These are phyloP conservation scores for Sciurus carolinensis DNA, from an alignment of 2,797 vertebrate genomes.

Conservation along the genomic window DNA sequence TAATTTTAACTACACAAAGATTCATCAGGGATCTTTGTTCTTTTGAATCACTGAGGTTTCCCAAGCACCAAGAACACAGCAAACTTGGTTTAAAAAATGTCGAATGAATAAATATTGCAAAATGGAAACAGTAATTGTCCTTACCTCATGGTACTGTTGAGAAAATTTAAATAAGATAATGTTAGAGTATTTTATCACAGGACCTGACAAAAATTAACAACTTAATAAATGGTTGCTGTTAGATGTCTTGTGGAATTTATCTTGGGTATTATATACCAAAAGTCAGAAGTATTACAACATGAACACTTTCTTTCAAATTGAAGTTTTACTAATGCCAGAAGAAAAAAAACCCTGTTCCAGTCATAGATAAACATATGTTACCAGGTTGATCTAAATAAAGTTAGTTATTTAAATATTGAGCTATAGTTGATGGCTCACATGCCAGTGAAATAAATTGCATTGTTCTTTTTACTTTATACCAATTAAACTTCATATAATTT, in stretches of 20 bases:
- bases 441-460: constrained; percentile 5
- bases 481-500: constrained; percentile 57
- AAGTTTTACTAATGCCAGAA: background rate
- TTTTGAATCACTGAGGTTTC: constrained; percentile 34
- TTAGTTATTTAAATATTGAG: constrained; percentile 43
- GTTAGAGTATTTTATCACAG: constrained; percentile 29
- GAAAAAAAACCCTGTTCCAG: constrained; percentile 13
- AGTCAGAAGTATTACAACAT: background rate
- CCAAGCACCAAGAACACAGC: background rate
- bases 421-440: background rate
- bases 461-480: constrained; percentile 57
- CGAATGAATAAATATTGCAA: background rate
- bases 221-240: background rate
- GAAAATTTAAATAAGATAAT: constrained; percentile 55
- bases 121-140: constrained; percentile 9
- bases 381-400: constrained; percentile 45
- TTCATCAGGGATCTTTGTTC: background rate
- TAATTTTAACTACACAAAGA: constrained; percentile 11
- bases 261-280: background rate
- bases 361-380: constrained; percentile 27
- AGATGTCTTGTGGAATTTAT: background rate
- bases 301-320: constrained; percentile 33
- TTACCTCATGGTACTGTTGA: constrained; percentile 34
- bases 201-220: background rate
- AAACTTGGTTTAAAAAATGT: constrained; percentile 18